phyloP scores from a whole-genome alignment of 2,113 vertebrate genomes.

The Salvelinus sp. region DNA sequence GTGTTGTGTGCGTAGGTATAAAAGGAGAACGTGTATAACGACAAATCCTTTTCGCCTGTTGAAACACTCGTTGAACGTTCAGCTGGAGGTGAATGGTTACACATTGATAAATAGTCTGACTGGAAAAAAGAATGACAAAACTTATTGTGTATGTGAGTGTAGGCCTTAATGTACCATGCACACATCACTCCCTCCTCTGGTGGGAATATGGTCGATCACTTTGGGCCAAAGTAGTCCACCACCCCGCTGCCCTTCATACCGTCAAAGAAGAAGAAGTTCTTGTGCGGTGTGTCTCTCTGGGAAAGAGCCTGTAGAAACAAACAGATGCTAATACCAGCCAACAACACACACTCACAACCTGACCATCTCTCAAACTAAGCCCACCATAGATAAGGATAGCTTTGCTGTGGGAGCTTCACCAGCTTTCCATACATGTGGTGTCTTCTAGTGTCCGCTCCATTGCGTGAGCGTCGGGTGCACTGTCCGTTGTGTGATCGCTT shows the following conservation, averaged over 20 bases:
- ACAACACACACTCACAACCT: neutral
- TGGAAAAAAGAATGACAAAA: neutral
- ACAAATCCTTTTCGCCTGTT: neutral
- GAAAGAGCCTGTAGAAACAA: slow-evolving; percentile 81
- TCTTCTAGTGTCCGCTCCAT: too few species aligned
- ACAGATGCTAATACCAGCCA: neutral
- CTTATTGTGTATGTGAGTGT: neutral
- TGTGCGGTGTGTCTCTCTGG: slow-evolving; percentile 86
- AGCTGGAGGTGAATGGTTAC: neutral
- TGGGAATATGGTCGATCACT: slow-evolving; percentile 56
- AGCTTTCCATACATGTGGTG: too few species aligned
- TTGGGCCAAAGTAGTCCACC: slow-evolving; percentile 83
- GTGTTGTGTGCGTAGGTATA: neutral
- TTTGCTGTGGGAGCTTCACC: too few species aligned
- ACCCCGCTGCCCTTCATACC: slow-evolving; percentile 84
- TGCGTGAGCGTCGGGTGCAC: too few species aligned
- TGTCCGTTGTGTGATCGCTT: neutral
- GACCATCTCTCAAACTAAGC: neutral
- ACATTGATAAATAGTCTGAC: slow-evolving; percentile 21
- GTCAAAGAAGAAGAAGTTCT: slow-evolving; percentile 95
- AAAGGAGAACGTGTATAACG: neutral
- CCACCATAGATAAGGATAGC: neutral
- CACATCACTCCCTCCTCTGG: too few species aligned
- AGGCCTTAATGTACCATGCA: slow-evolving; percentile 1
- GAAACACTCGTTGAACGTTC: neutral